Conservation (phyloP, 2,113 vertebrate genomes). For the Brachyhypopomus occidentalis region DNA sequence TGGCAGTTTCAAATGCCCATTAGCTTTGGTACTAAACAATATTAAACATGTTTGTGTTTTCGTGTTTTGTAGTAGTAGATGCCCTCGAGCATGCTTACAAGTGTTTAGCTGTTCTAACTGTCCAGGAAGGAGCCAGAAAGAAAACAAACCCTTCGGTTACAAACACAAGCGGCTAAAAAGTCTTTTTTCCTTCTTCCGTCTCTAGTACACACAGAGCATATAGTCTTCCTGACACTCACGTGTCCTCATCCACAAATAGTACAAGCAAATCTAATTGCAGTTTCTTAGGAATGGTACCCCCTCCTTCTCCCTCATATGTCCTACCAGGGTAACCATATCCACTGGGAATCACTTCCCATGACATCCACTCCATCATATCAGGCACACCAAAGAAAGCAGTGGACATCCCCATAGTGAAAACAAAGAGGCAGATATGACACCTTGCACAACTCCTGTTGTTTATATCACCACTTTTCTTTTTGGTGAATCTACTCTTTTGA, state of each 20-base stretch:
- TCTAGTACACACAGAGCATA: background rate
- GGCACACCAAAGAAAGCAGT: background rate
- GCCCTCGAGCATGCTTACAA: conserved; percentile 8
- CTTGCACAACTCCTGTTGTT: background rate
- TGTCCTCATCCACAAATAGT: conserved; percentile 31
- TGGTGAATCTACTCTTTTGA: background rate
- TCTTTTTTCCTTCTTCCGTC: background rate
- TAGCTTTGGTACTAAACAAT: background rate
- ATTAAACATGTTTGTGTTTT: background rate
- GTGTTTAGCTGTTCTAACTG: conserved; percentile 18
- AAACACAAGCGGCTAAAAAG: background rate
- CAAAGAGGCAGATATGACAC: background rate
- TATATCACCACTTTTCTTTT: background rate
- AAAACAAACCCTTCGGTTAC: background rate
- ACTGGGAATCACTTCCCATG: background rate
- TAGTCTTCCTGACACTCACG: background rate
- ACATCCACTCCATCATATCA: background rate
- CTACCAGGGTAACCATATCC: background rate
- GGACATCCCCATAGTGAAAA: no score
- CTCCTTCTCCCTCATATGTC: background rate
- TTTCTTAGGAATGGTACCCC: conserved; percentile 5
- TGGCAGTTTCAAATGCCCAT: background rate
- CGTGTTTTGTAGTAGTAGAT: background rate
- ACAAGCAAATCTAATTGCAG: conserved; percentile 15
- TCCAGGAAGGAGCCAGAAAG: background rate